A percentile compares a stretch with the other conserved stretches of the same genome.
These are phyloP conservation scores for Cryptotis parvus DNA, from an alignment of 2,113 vertebrate species.

Conservation along the genomic window DNA sequence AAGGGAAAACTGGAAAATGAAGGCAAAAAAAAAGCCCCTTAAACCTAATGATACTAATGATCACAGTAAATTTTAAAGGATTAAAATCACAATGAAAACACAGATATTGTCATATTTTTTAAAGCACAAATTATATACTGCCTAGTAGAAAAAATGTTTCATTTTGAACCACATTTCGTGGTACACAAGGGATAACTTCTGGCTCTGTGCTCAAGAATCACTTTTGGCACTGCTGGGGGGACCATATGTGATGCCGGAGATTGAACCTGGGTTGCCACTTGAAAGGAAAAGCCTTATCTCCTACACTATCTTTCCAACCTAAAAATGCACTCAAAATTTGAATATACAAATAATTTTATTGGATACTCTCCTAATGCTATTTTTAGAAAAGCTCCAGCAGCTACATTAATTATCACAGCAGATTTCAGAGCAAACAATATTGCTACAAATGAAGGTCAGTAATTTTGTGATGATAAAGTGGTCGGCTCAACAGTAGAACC, in stretches of 20 bases:
- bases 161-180: no score
- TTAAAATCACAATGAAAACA: background rate
- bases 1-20: background rate
- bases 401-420: background rate
- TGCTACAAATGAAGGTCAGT: background rate
- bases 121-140: background rate
- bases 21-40: background rate
- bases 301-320: no score
- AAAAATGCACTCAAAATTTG: background rate
- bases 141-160: background rate
- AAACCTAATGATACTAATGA: background rate
- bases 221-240: no score
- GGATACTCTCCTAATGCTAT: background rate
- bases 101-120: background rate
- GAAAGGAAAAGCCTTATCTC: no score
- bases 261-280: no score
- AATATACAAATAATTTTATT: background rate
- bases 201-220: no score
- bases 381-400: background rate
- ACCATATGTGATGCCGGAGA: no score
- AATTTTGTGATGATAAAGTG: no score
- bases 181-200: no score
- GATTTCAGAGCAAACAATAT: constrained; percentile 10
- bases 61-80: background rate
- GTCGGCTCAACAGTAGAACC: background rate